Conservation (phyloP, 2,113 vertebrate genomes). For the Actenoides lindsayi region DNA sequence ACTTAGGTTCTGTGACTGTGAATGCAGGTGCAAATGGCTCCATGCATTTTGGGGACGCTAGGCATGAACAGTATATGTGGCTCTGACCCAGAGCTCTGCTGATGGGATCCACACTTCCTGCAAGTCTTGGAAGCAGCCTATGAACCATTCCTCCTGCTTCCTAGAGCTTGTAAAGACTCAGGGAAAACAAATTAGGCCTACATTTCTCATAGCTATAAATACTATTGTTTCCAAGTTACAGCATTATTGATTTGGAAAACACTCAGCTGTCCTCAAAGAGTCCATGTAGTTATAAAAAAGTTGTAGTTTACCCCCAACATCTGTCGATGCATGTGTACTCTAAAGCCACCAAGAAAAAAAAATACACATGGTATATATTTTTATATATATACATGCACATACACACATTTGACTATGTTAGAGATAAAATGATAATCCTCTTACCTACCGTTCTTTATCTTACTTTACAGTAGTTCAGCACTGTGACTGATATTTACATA, state of each 20-base stretch:
- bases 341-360: background rate
- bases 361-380: background rate
- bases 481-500: background rate
- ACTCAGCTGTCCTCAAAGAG: background rate
- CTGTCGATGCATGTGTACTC: background rate
- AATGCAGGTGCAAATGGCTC: background rate
- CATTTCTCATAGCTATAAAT: background rate
- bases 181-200: background rate
- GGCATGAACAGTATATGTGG: rapidly evolving
- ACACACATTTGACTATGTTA: background rate
- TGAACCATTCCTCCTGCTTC: background rate
- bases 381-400: background rate
- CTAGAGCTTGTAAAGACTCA: background rate
- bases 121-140: background rate
- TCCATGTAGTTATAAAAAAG: background rate
- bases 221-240: background rate
- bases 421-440: background rate
- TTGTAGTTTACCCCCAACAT: background rate
- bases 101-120: background rate
- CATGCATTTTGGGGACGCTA: background rate
- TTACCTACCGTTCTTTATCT: background rate
- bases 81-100: background rate
- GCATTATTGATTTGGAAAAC: background rate
- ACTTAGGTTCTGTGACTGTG: background rate
- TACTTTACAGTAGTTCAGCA: background rate